phyloP scores from a whole-genome alignment of 2,888 invertebrate genomes.

The Pteria penguin region DNA sequence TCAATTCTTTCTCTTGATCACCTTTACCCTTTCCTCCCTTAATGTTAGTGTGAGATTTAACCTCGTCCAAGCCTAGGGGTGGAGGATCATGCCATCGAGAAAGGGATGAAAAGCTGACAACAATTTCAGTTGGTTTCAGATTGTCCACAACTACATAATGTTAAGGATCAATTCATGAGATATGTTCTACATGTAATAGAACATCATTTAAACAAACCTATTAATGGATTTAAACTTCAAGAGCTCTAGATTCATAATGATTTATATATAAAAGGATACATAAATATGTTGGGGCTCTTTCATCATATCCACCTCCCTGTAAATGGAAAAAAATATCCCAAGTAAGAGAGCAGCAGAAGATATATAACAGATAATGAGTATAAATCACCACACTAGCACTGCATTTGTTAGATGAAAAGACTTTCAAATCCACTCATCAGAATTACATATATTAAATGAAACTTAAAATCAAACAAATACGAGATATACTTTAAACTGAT shows the following conservation, averaged over 20 bases:
- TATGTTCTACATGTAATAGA: background rate
- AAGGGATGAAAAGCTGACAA: constrained; percentile 77
- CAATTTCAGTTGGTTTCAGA: constrained; percentile 77
- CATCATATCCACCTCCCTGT: constrained; percentile 60
- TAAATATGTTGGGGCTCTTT: constrained; percentile 71
- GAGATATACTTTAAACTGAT: too few relatives aligned
- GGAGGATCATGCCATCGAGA: constrained; percentile 78
- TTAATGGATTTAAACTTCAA: too few relatives aligned
- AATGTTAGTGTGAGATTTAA: constrained; percentile 67
- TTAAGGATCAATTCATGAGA: background rate
- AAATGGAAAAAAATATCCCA: constrained; percentile 11
- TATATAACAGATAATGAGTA: background rate
- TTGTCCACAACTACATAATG: constrained; percentile 76
- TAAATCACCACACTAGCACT: too few relatives aligned
- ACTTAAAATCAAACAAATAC: too few relatives aligned
- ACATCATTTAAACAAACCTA: too few relatives aligned
- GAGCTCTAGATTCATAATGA: too few relatives aligned
- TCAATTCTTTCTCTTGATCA: constrained; percentile 72
- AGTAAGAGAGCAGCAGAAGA: background rate
- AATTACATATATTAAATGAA: too few relatives aligned
- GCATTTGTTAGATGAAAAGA: too few relatives aligned
- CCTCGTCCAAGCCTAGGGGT: constrained; percentile 62
- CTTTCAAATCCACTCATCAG: too few relatives aligned
- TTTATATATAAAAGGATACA: constrained; percentile 79
- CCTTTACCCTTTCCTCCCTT: constrained; percentile 67